Base-by-base conservation (phyloP, 1,140 invertebrate species). In the Trichonephila inaurata region DNA sequence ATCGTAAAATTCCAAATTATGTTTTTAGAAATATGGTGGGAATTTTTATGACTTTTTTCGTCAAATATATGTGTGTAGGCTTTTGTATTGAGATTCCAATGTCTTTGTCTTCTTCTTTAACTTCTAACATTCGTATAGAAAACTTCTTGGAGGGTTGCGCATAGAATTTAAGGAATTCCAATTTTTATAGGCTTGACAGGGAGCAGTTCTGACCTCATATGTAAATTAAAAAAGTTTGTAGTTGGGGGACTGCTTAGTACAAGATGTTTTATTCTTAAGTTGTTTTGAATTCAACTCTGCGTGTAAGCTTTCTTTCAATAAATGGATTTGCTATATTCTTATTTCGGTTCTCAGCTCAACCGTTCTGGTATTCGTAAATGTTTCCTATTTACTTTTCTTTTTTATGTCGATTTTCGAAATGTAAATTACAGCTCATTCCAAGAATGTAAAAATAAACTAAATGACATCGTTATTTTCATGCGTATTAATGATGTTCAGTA, bases 21-120 rank as follows among this genome's bases (percentile, higher is more conserved):
- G 86, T 64, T 88, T 88, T 88, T 33, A 64, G 86, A 88, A 88
- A 88, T 88, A 88, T 88, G 86, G 86, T 88, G 86, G 62, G 33
- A 66, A 40, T 62, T 88, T 88, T 66, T 88, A 88, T 88, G 85
- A 87, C 85, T 40, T 44, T 88, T 64, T 21, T 64, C 86, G 1
- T 40, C 6, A 88, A 64, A 88, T 62, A 62, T 62, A 88, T 62
- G 64, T 61, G 86, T 88, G 86, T 64, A 40, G 58, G 33, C 60
- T 28, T 83, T 88, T 88, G 51, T 64, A 64, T 88, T 64, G 86
- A 88, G 83, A 88, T 88, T 62, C 58, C 86, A 66, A 58, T 21
- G 86, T 14, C 24, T 88, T 88, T 88, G 86, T 88, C 51, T 64
- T 83, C 82, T 83, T 88, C 33, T 61, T 44, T 64, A 88, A 88